phyloP scores from a whole-genome alignment of 2,888 invertebrate genomes.

The Nephrotoma flavescens region DNA sequence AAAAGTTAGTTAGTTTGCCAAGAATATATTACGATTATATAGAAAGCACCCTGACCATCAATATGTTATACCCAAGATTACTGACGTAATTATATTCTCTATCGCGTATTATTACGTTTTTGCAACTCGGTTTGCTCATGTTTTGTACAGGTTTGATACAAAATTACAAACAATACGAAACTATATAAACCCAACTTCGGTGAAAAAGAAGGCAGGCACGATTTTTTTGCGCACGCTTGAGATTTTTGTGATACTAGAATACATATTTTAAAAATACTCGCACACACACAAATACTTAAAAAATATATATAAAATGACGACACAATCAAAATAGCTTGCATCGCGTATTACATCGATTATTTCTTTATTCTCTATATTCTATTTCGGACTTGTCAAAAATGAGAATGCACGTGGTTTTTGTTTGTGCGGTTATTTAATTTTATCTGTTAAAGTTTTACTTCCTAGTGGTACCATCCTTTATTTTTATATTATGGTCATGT shows the following conservation, averaged over 20 bases:
- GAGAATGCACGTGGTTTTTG: not conserved
- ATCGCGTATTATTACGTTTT: not conserved
- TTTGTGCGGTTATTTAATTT: not conserved
- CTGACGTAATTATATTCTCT: not conserved
- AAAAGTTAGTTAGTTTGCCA: too few relatives aligned
- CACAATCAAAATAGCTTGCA: not conserved
- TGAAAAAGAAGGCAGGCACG: not conserved
- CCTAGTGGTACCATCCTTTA: not conserved
- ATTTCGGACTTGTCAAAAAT: not conserved
- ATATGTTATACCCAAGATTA: not conserved
- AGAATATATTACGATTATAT: too few relatives aligned
- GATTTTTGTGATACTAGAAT: not conserved
- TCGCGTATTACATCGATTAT: not conserved
- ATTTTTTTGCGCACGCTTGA: not conserved
- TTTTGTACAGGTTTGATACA: not conserved
- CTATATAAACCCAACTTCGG: not conserved
- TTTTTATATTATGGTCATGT: not conserved
- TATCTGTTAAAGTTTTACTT: not conserved
- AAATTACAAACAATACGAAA: not conserved
- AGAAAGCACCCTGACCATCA: not conserved
- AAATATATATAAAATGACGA: not conserved
- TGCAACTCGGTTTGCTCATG: not conserved
- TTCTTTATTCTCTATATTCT: not conserved
- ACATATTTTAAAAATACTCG: not conserved
- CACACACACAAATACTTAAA: not conserved